These are phyloP conservation scores for Eunapius fragilis DNA, from an alignment of 37 sponge, comb jelly and placozoan species.

Conservation along the genomic window DNA sequence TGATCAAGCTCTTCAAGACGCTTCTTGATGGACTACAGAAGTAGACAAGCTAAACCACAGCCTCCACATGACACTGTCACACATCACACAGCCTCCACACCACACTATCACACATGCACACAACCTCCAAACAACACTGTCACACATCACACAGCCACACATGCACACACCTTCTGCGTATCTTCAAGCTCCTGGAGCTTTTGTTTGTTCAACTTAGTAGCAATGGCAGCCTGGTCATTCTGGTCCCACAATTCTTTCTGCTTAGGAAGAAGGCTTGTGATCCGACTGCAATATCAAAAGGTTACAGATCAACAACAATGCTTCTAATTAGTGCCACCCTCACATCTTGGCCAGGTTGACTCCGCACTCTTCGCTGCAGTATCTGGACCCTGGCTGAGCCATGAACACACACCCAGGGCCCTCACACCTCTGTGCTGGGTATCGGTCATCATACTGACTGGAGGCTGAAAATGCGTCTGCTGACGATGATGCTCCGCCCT, in stretches of 20 bases:
- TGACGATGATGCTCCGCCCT: neutral
- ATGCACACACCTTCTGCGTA: constrained; percentile 56
- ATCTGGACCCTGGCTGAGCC: constrained; percentile 88
- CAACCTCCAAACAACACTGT: too few relatives aligned
- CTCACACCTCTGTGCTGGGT: constrained; percentile 71
- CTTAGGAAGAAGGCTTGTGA: constrained; percentile 53
- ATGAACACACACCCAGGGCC: constrained; percentile 87
- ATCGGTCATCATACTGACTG: neutral
- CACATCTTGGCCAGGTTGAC: constrained; percentile 79
- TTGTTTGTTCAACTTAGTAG: constrained; percentile 40
- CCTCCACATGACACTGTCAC: too few relatives aligned
- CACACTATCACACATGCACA: too few relatives aligned
- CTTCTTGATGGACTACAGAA: constrained; percentile 50
- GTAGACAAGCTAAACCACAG: too few relatives aligned
- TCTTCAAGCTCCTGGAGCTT: constrained; percentile 50
- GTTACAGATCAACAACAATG: neutral
- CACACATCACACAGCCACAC: too few relatives aligned
- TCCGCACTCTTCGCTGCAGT: constrained; percentile 97
- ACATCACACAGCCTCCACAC: too few relatives aligned
- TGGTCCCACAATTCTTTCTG: neutral
- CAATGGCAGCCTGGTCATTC: constrained; percentile 29
- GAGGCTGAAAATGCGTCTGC: neutral
- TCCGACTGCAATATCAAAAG: constrained; percentile 29
- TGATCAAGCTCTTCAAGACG: constrained; percentile 44
- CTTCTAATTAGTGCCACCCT: neutral